Percentiles rank a stretch among this genome's conserved stretches.
Evolutionary conservation across 2,888 invertebrate species (phyloP).

Genomic region (Trissolcus brochymenae): DNA sequence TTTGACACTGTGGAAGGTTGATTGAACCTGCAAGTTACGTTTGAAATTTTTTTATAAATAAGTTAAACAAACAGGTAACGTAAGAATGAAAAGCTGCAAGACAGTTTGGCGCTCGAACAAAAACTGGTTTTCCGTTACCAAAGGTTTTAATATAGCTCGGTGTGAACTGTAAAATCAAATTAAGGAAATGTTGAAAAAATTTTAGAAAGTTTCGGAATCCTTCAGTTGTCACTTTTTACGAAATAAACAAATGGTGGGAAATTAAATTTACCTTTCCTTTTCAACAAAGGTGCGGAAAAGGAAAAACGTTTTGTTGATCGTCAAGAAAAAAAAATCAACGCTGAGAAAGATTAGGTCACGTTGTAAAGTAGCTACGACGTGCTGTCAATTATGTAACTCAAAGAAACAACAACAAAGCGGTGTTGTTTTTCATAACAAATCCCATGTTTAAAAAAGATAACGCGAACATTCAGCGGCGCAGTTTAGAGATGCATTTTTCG

Average conservation of each 20-base stretch:
- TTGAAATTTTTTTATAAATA: slow-evolving; percentile 12
- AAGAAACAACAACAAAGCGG: slow-evolving; percentile 1
- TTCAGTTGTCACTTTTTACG: no score
- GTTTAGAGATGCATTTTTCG: no score
- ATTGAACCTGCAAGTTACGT: slow-evolving; percentile 17
- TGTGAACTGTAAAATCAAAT: background rate
- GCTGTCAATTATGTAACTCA: background rate
- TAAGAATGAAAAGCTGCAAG: slow-evolving; percentile 11
- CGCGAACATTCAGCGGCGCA: no score
- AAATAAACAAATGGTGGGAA: no score
- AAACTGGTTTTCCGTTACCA: slow-evolving; percentile 21
- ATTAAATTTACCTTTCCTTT: no score
- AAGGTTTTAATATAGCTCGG: background rate
- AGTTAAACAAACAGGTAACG: slow-evolving; percentile 7
- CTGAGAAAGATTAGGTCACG: background rate
- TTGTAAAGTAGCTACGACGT: background rate
- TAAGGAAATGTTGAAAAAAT: no score
- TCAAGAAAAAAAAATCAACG: background rate
- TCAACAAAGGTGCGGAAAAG: background rate
- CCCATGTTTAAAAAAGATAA: background rate
- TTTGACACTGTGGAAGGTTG: slow-evolving; percentile 7
- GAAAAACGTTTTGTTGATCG: background rate
- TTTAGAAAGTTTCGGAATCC: no score
- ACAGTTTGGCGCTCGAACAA: slow-evolving; percentile 18
- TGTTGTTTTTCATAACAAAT: background rate